Conservation (phyloP, 1,140 invertebrate species). For the Drosophila tsacasi region DNA sequence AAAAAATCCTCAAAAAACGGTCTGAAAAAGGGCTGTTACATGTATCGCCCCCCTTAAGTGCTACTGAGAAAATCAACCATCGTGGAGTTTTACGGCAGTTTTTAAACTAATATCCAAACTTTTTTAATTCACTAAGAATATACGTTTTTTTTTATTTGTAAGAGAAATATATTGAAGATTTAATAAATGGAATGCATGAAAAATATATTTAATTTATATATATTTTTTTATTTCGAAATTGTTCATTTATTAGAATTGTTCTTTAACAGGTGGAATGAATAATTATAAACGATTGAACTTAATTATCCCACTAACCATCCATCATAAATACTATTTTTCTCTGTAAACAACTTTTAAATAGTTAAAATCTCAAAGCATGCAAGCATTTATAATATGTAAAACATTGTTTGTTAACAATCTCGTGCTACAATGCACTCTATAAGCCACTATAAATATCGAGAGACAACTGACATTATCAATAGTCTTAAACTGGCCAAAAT, state of each 20-base stretch:
- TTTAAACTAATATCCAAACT: constrained; percentile 7
- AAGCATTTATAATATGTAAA: background rate
- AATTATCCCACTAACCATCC: too few species aligned
- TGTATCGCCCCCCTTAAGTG: too few species aligned
- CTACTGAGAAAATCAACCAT: constrained; percentile 2
- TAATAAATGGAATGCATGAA: background rate
- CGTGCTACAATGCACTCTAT: background rate
- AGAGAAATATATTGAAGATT: background rate
- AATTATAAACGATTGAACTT: too few species aligned
- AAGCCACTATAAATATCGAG: background rate
- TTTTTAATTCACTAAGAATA: background rate
- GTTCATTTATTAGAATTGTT: too few species aligned
- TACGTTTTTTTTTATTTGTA: background rate
- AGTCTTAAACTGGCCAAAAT: constrained; percentile 8
- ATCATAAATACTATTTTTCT: background rate
- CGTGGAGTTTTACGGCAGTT: background rate
- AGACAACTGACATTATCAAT: background rate
- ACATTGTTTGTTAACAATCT: background rate
- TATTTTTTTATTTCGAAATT: too few species aligned
- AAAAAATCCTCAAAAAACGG: too few species aligned
- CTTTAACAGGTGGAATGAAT: too few species aligned
- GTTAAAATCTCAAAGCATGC: background rate
- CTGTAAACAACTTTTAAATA: background rate
- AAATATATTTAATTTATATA: too few species aligned
- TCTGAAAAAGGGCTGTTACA: too few species aligned